Percentiles rank a stretch among this genome's conserved stretches.
These are phyloP conservation scores for Coreius guichenoti DNA, from an alignment of 2,797 vertebrate species.

Conservation along the genomic window DNA sequence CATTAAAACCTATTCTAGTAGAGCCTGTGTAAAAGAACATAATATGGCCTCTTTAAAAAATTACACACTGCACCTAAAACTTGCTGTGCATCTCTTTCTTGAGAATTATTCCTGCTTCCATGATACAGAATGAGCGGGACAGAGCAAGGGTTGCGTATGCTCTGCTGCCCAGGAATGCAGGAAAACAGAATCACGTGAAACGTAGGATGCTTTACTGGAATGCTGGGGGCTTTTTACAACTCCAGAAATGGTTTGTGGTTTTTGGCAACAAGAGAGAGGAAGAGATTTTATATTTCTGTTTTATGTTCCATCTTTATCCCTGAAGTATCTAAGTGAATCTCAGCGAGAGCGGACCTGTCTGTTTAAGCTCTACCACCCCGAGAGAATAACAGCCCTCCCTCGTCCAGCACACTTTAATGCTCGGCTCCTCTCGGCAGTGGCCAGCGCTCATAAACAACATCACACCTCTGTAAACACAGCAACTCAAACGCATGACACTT, in stretches of 20 bases:
- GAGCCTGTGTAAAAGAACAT: neutral
- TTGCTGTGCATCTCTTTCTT: neutral
- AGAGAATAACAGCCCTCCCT: constrained; percentile 37
- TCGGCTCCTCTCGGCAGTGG: constrained; percentile 5
- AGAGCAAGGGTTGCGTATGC: constrained; percentile 33
- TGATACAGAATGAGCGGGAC: neutral
- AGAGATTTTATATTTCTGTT: constrained; percentile 42
- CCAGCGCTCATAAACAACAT: constrained; percentile 52
- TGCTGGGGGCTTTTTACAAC: constrained; percentile 48
- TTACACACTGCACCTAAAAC: neutral
- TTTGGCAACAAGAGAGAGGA: constrained; percentile 14
- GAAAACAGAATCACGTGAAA: constrained; percentile 67
- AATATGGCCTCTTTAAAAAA: neutral
- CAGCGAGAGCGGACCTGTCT: constrained; percentile 7
- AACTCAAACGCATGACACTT: neutral
- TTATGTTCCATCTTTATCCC: constrained; percentile 18
- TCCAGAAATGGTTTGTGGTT: constrained; percentile 55
- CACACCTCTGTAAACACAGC: constrained; percentile 54
- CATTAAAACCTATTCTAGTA: neutral
- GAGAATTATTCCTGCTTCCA: neutral
- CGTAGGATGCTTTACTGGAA: constrained; percentile 59
- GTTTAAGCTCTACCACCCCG: constrained; percentile 48
- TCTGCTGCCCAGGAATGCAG: constrained; percentile 63
- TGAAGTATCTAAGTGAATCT: constrained; percentile 36
- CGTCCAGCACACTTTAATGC: constrained; percentile 17